A percentile compares a stretch with the other conserved stretches of the same genome.
Conservation (phyloP, 2,888 invertebrate genomes). For the Dinocampus coccinellae region DNA sequence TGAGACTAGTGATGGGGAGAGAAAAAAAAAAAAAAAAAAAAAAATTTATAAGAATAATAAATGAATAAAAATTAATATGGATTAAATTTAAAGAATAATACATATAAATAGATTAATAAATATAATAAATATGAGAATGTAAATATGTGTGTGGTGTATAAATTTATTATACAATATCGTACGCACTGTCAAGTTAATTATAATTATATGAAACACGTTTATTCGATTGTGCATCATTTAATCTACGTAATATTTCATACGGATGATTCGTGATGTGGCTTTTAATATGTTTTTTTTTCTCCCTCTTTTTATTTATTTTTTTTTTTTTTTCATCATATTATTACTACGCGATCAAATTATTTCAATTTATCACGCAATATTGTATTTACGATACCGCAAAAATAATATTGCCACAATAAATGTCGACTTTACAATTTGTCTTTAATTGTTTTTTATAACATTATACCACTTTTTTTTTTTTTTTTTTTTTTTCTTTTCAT, state of each 20-base stretch:
- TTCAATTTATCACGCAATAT: constrained; percentile 16
- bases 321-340: not conserved
- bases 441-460: constrained; percentile 2
- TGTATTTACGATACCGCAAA: constrained; percentile 16
- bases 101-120: not conserved
- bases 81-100: not conserved
- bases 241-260: constrained; percentile 34
- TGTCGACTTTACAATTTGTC: constrained; percentile 15
- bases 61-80: not conserved
- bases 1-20: not conserved
- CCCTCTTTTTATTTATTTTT: not conserved
- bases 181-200: constrained; percentile 42
- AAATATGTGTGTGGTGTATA: constrained; percentile 9
- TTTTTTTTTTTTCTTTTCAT: not conserved
- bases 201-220: constrained; percentile 38
- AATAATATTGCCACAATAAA: constrained; percentile 12
- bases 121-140: constrained; percentile 5
- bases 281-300: constrained; percentile 5
- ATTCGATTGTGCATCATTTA: constrained; percentile 41
- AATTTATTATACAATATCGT: not conserved
- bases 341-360: not conserved
- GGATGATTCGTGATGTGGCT: constrained; percentile 8
- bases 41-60: not conserved
- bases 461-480: not conserved
- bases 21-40: not conserved